Evolutionary conservation across 2,797 vertebrate genomes (phyloP), one percentile per base, ranked within the genome.

Genomic region (Podarcis siculus): DNA sequence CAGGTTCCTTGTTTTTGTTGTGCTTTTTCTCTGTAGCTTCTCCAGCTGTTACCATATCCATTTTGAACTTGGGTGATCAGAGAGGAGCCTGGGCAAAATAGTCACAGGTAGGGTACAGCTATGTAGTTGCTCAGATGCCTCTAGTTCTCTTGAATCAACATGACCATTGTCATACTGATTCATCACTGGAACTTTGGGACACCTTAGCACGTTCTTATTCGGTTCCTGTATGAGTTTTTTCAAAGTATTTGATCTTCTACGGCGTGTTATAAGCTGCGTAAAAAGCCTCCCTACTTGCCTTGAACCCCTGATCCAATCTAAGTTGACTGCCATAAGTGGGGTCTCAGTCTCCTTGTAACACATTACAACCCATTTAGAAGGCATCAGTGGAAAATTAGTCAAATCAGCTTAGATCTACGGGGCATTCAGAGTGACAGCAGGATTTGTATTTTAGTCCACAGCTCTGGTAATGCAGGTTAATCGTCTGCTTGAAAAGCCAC

Each of bases 371-470:
- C 86, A 85, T 87, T 81, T 79, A 86, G 85, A 90, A 88, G 89
- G 90, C 73, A 91, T 90, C 83, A 78, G 83, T 83, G 71, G 79
- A 84, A 94, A 94, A 94, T 89, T 75, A 85, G 86, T 85, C 93
- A 93, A 94, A 95, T 93, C 17, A 0, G 71, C 86, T 92, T 93
- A 90, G 91, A 66, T 90, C 81, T 91, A 73, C 79, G 69, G 25
- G 78, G 61, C 86, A 93, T 83, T 85, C 64, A 84, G 90, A 95
- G 90, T 88, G 90, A 91, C 73, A 67, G 30, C 82, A 86, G n/a
- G 67, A 77, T 85, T 89, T 92, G 89, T 79, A 71, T 90, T 93
- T 95, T 79, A 91, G 78, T 83, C 79, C 9, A 61, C 10, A 45
- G 42, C 37, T 92, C 69, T 39, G 45, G 83, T 89, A 87, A 92